Conservation (phyloP, 2,113 vertebrate genomes). For the Aspidoscelis tigris region DNA sequence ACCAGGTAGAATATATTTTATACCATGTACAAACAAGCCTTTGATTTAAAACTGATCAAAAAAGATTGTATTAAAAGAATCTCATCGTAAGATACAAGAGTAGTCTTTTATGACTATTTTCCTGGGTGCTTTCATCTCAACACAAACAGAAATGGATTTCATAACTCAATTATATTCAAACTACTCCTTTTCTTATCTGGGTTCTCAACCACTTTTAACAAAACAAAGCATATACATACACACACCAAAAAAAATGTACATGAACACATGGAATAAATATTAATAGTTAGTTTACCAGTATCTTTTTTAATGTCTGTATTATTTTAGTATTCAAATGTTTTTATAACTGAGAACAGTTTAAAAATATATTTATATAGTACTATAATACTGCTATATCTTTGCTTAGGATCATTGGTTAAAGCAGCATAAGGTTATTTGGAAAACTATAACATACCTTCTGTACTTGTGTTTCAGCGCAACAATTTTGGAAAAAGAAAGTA, state of each 20-base stretch:
- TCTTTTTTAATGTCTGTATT: slow-evolving; percentile 45
- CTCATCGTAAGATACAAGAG: not conserved
- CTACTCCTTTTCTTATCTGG: slow-evolving; percentile 2
- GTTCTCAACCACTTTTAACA: slow-evolving; percentile 12
- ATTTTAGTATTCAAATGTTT: slow-evolving; percentile 35
- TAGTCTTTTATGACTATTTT: slow-evolving; percentile 24
- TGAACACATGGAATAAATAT: slow-evolving; percentile 20
- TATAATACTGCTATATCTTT: slow-evolving; percentile 50
- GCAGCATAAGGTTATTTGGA: slow-evolving; percentile 48
- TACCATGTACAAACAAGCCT: not conserved
- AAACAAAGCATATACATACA: slow-evolving; percentile 20
- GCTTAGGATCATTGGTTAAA: slow-evolving; percentile 50
- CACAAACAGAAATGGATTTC: slow-evolving; percentile 11
- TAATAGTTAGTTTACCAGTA: slow-evolving; percentile 43
- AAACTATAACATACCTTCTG: slow-evolving; percentile 29
- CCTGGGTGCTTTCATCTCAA: slow-evolving; percentile 7
- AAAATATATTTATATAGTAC: slow-evolving; percentile 36
- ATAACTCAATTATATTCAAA: slow-evolving; percentile 11
- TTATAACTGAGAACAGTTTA: slow-evolving; percentile 52
- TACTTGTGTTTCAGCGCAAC: slow-evolving; percentile 35
- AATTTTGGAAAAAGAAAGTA: slow-evolving; percentile 41
- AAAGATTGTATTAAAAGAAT: not conserved
- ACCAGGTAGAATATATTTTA: not conserved
- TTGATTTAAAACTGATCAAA: slow-evolving; percentile 25
- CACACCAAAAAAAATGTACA: slow-evolving; percentile 18